Evolutionary conservation across 2,113 vertebrate species (phyloP).

Genomic region (Eidolon helvum): DNA sequence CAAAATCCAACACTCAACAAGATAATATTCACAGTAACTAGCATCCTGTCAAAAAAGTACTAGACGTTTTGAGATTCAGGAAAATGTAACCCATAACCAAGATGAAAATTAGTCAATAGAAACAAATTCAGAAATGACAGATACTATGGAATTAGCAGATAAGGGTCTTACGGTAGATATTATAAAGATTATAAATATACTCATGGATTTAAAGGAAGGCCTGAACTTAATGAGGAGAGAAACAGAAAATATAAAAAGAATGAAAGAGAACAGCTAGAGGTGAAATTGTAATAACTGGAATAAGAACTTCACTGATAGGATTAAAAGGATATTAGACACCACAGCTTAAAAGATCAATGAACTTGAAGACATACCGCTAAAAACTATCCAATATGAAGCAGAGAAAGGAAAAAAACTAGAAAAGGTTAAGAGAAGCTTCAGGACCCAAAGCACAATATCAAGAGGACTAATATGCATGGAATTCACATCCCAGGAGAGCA

Average conservation of each 20-base stretch:
- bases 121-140: neutral
- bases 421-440: neutral
- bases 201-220: constrained; percentile 16
- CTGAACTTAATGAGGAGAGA: constrained; percentile 11
- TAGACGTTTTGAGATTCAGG: neutral
- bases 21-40: neutral
- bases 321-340: neutral
- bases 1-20: neutral
- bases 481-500: neutral
- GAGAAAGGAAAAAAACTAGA: neutral
- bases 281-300: neutral
- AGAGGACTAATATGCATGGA: neutral
- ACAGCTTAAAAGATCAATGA: neutral
- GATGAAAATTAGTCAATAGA: constrained; percentile 20
- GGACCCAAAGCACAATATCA: neutral
- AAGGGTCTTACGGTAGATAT: neutral
- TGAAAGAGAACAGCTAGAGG: neutral
- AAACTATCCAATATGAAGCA: neutral
- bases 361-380: neutral
- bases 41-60: constrained; percentile 36
- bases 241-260: constrained; percentile 9
- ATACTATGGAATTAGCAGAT: neutral
- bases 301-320: neutral
- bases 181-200: neutral
- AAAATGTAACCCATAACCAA: neutral